These are phyloP conservation scores for Anneissia japonica DNA, from an alignment of 35 echinoderm and acorn worm species.

Conservation along the genomic window DNA sequence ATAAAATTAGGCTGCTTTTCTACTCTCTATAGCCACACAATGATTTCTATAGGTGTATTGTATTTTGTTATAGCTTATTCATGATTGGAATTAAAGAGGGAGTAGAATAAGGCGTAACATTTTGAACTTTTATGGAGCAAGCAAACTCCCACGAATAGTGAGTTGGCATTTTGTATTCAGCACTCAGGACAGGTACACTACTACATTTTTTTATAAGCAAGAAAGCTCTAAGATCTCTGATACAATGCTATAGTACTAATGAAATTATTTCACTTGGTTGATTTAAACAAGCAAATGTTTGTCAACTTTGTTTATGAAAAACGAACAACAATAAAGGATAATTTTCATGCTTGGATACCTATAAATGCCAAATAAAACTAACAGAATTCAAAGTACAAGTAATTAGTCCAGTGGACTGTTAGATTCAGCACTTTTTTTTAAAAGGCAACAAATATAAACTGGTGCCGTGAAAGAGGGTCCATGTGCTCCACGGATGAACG, in stretches of 20 bases:
- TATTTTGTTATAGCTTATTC: not conserved
- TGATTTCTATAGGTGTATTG: not conserved
- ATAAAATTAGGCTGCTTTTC: not conserved
- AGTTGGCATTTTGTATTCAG: not conserved
- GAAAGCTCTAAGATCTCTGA: not conserved
- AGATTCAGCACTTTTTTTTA: not conserved
- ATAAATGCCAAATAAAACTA: not conserved
- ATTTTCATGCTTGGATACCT: not conserved
- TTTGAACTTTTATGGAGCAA: not conserved
- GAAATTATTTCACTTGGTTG: not conserved
- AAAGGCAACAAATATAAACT: not conserved
- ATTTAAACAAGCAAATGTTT: constrained; percentile 2
- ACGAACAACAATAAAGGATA: not conserved
- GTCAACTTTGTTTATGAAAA: not conserved
- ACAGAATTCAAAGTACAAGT: not conserved
- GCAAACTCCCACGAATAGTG: not conserved
- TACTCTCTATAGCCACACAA: not conserved
- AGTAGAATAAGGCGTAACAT: not conserved
- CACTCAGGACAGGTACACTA: no score
- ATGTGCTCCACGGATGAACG: not conserved
- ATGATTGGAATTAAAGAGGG: not conserved
- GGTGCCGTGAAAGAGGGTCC: not conserved
- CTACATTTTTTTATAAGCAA: no score
- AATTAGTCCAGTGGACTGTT: not conserved
- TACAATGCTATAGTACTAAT: not conserved